These are phyloP conservation scores for Baryphthengus martii DNA, from an alignment of 2,113 vertebrate species.

Conservation along the genomic window DNA sequence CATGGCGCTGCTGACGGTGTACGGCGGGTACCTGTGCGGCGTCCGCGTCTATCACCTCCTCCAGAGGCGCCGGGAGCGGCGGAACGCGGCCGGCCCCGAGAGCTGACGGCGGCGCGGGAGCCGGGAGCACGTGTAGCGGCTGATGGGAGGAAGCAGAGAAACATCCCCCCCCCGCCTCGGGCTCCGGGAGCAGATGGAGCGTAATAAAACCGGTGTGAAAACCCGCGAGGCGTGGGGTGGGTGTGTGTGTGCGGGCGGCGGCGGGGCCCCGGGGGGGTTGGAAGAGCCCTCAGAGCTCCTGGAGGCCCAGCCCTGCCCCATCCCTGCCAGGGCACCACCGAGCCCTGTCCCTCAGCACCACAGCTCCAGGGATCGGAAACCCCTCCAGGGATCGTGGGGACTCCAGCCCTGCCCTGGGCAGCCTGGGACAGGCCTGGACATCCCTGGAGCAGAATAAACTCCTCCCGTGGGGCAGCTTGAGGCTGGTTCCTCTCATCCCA, in stretches of 20 bases:
- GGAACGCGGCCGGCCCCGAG: constrained; percentile 69
- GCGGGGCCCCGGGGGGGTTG: no score
- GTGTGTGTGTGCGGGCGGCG: no score
- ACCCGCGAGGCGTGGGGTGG: no score
- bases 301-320: no score
- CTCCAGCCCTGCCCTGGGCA: not conserved
- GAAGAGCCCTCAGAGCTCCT: no score
- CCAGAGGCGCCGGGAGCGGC: constrained; percentile 62
- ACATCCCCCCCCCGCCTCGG: not conserved
- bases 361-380: no score
- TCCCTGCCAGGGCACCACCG: no score
- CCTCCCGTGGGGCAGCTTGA: not conserved
- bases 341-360: not conserved
- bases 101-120: not conserved
- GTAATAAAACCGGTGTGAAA: not conserved
- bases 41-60: constrained; percentile 75
- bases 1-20: constrained; percentile 89
- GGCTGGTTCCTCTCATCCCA: no score
- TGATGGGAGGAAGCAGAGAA: no score
- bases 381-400: not conserved
- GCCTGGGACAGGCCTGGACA: no score
- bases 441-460: not conserved
- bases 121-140: no score
- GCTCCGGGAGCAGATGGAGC: not conserved
- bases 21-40: constrained; percentile 86